Evolutionary conservation across 2,797 vertebrate genomes (phyloP).

Genomic region (Darevskia nairensis): DNA sequence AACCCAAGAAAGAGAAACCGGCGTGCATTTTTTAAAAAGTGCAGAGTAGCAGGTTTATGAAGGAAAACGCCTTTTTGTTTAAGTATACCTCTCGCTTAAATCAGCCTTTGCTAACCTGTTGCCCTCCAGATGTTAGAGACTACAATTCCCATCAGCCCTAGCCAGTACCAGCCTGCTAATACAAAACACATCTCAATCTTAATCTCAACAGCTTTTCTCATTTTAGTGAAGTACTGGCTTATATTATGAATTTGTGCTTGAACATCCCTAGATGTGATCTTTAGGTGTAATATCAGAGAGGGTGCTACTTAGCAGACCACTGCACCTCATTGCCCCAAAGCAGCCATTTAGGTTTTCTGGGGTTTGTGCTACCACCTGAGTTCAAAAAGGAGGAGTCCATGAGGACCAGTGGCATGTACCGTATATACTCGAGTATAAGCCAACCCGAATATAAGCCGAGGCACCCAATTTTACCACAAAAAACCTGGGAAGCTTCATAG

Average conservation of each 20-base stretch:
- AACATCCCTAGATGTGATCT: neutral
- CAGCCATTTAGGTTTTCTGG: neutral
- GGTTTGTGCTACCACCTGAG: neutral
- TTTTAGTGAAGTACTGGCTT: constrained; percentile 43
- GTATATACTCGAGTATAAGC: no score
- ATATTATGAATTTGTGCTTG: constrained; percentile 61
- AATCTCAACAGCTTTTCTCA: constrained; percentile 55
- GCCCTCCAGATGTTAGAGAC: no score
- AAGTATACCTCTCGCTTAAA: constrained; percentile 68
- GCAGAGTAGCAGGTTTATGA: constrained; percentile 65
- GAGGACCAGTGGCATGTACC: neutral
- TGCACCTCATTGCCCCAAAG: no score
- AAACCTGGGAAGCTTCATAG: no score
- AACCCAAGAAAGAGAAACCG: constrained; percentile 67
- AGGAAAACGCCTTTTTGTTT: constrained; percentile 69
- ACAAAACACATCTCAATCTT: constrained; percentile 57
- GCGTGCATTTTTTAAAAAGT: constrained; percentile 39
- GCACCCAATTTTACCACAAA: no score
- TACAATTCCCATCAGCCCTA: no score
- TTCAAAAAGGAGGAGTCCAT: neutral
- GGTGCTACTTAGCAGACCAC: no score
- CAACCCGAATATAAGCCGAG: no score
- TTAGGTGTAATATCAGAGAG: neutral
- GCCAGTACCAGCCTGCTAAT: constrained; percentile 14
- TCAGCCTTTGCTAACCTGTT: neutral